Conservation (phyloP, 2,888 invertebrate genomes). For the Drosophila affinis region DNA sequence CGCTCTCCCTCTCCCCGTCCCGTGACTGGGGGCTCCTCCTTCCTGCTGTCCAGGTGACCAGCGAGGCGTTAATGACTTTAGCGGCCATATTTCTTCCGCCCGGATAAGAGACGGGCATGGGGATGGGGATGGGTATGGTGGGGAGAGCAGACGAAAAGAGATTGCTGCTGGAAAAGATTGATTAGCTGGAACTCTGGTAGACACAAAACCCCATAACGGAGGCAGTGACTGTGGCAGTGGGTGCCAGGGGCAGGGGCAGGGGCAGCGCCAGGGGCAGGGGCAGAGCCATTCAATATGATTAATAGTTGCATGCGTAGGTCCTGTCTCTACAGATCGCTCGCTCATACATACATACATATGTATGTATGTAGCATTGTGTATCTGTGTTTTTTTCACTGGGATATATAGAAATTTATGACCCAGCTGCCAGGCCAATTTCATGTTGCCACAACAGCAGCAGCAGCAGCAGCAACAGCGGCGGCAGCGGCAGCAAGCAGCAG, state of each 20-base stretch:
- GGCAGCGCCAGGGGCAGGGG: constrained; percentile 18
- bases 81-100: constrained; percentile 68
- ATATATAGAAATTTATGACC: constrained; percentile 68
- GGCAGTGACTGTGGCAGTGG: background rate
- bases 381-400: background rate
- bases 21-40: background rate
- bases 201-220: constrained; percentile 54
- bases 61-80: constrained; percentile 78
- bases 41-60: constrained; percentile 60
- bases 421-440: constrained; percentile 70
- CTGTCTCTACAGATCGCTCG: constrained; percentile 47
- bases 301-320: constrained; percentile 73
- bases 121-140: background rate
- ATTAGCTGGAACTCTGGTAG: constrained; percentile 57
- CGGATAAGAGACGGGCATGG: constrained; percentile 12
- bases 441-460: constrained; percentile 51
- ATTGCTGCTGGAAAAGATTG: constrained; percentile 63
- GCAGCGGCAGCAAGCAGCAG: background rate
- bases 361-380: background rate
- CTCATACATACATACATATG: background rate
- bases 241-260: constrained; percentile 3
- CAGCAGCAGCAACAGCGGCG: background rate
- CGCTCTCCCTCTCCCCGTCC: background rate
- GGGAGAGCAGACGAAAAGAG: constrained; percentile 18
- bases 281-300: constrained; percentile 69